Base-by-base conservation (phyloP, 2,797 vertebrate genomes). In the Sylvia borin region DNA sequence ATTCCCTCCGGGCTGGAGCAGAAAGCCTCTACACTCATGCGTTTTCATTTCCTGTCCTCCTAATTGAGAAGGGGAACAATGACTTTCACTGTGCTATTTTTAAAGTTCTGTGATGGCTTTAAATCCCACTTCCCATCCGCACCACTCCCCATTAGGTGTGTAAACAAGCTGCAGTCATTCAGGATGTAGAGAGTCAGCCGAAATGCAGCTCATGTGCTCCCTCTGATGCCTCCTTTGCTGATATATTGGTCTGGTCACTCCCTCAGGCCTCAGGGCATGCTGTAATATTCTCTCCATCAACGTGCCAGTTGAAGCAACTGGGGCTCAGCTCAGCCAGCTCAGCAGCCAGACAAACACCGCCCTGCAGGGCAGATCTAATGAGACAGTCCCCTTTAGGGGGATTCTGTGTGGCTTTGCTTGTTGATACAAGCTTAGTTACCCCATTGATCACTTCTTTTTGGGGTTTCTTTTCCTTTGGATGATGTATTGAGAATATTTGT, bases 161-260 rank as follows among this genome's bases (percentile, higher is more conserved):
- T 89, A 93, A 79, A 86, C 82, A 85, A 80, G 85, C 78, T 82
- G 53, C 40, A 91, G 75, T 58, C 67, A 61, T 45, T 92, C 86
- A 61, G 43, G 71, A 87, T 84, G 42, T 22, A 51, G 61, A 58
- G 42, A 24, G 78, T 94, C 82, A 78, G 71, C 40, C 1, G 19
- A 93, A 94, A 92, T 5, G 1, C n/a, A 78, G 79, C 93, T 97
- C 86, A 7, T 34, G 75, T 92, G 76, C 85, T 96, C 94, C 93
- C 90, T 88, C 80, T 85, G 73, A 54, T 85, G 74, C 51, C 24
- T 94, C 16, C 67, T 78, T 55, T 91, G 67, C 62, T 26, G 36
- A 13, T 67, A 8, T 5, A 14, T 45, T 29, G 62, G 38, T 53
- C 40, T 78, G 55, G 45, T 68, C 14, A 32, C 60, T 71, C 64